These are phyloP conservation scores for Capreolus pygargus DNA, from an alignment of 2,113 vertebrate genomes.

Conservation along the genomic window DNA sequence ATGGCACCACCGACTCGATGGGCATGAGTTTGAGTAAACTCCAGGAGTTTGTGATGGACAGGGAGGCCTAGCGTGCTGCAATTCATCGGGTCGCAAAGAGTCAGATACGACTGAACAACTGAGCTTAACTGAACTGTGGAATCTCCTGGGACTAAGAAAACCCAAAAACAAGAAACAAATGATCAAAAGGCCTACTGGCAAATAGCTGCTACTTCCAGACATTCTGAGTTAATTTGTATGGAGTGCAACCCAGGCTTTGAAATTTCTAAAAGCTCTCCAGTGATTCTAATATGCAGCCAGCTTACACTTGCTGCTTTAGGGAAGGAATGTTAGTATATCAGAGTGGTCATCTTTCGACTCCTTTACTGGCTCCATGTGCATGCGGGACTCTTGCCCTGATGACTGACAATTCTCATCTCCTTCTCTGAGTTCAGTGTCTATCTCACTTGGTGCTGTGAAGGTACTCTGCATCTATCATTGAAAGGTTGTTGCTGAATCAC, in stretches of 20 bases:
- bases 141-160: neutral
- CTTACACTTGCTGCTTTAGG: fast-evolving
- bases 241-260: neutral
- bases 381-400: fast-evolving
- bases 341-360: fast-evolving
- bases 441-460: neutral
- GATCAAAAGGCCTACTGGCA: neutral
- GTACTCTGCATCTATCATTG: no score
- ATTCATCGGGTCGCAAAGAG: no score
- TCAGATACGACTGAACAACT: no score
- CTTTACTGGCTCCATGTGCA: no score
- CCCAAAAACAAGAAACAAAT: neutral
- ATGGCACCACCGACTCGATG: no score
- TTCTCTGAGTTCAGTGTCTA: fast-evolving
- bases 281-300: neutral
- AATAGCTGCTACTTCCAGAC: neutral
- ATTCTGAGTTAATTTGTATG: neutral
- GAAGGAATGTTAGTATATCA: fast-evolving
- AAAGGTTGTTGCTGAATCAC: no score
- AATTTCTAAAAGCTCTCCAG: neutral
- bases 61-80: no score
- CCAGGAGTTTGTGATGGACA: no score
- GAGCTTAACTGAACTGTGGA: neutral
- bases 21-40: no score
- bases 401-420: neutral